A percentile compares a stretch with the other conserved stretches of the same genome.
Evolutionary conservation across 2,888 invertebrate genomes (phyloP).

Genomic region (Tromatobia lineatoria): DNA sequence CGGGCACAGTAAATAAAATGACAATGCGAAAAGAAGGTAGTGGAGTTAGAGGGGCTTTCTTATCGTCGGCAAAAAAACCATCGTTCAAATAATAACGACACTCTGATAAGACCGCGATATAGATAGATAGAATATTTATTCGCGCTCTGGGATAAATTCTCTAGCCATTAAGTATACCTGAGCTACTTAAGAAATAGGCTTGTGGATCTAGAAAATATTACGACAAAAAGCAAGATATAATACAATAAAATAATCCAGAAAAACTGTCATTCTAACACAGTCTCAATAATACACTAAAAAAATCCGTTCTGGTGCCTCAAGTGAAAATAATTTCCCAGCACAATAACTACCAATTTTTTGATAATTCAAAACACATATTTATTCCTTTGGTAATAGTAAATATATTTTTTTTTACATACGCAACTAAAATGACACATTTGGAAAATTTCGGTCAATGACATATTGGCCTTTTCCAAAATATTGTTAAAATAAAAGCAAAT

Average conservation of each 20-base stretch:
- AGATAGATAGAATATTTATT: constrained; percentile 23
- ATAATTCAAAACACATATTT: too few relatives aligned
- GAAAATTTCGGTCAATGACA: too few relatives aligned
- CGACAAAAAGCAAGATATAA: not conserved
- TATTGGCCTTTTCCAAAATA: too few relatives aligned
- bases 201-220: not conserved
- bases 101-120: constrained; percentile 73
- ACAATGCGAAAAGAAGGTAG: constrained; percentile 39
- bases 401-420: too few relatives aligned
- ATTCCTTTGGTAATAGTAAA: too few relatives aligned
- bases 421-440: too few relatives aligned
- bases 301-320: too few relatives aligned
- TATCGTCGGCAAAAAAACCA: constrained; percentile 78
- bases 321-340: too few relatives aligned
- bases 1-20: constrained; percentile 69
- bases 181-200: not conserved
- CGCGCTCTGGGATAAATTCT: not conserved
- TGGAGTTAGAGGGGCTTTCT: constrained; percentile 61
- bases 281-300: too few relatives aligned
- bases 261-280: too few relatives aligned
- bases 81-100: constrained; percentile 77
- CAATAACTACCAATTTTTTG: too few relatives aligned
- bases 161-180: not conserved
- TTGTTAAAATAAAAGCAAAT: too few relatives aligned
- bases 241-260: not conserved